These are phyloP conservation scores for Platichthys stellatus DNA, from an alignment of 2,113 vertebrate genomes.

Conservation along the genomic window DNA sequence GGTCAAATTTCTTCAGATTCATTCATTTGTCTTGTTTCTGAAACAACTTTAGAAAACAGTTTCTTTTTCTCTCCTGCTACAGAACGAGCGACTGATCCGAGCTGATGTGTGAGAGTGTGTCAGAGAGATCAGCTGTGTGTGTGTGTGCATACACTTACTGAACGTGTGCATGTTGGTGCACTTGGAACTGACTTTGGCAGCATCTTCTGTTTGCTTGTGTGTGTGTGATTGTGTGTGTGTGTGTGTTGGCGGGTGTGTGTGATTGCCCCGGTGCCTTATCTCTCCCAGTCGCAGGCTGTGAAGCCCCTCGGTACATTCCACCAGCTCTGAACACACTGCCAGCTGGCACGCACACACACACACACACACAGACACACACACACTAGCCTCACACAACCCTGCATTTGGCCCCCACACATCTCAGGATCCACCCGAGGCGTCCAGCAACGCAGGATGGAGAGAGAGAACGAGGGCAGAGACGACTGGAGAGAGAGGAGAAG, in stretches of 20 bases:
- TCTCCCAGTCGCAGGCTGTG: slow-evolving; percentile 67
- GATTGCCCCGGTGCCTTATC: slow-evolving; percentile 50
- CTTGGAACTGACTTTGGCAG: neutral
- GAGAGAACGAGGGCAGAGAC: slow-evolving; percentile 50
- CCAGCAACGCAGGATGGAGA: neutral
- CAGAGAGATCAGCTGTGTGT: slow-evolving; percentile 38
- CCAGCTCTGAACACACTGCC: slow-evolving; percentile 72
- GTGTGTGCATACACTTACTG: slow-evolving; percentile 13
- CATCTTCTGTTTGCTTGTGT: slow-evolving; percentile 2
- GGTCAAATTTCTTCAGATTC: too few relatives aligned
- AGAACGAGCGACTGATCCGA: slow-evolving; percentile 10
- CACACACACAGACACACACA: slow-evolving; percentile 45
- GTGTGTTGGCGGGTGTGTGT: neutral
- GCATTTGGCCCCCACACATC: slow-evolving; percentile 68
- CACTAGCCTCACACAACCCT: slow-evolving; percentile 61
- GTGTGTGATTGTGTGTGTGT: neutral
- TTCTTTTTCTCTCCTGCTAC: too few relatives aligned
- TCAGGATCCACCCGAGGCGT: slow-evolving; percentile 59
- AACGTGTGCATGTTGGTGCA: neutral
- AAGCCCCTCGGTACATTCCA: slow-evolving; percentile 70
- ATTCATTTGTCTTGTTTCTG: too few relatives aligned
- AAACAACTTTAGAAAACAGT: too few relatives aligned
- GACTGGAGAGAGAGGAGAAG: neutral
- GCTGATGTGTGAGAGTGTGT: slow-evolving; percentile 33
- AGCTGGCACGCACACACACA: slow-evolving; percentile 58